These are phyloP conservation scores for Lasioglossum lativentre DNA, from an alignment of 2,888 invertebrate genomes.

Conservation along the genomic window DNA sequence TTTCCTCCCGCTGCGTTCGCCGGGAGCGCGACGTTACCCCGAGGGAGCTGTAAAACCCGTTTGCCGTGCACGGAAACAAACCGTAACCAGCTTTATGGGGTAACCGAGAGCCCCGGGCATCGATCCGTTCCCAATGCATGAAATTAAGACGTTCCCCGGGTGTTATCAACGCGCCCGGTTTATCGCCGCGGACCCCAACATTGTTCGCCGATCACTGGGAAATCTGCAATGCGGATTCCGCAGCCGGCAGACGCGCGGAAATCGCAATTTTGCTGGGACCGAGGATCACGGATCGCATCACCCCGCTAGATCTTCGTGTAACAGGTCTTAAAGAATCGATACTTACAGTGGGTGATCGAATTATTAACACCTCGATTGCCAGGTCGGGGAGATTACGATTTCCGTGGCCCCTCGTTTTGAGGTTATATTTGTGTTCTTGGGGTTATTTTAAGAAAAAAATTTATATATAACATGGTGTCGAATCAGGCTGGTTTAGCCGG, in stretches of 20 bases:
- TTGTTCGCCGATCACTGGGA: conserved; percentile 27
- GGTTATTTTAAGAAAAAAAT: too few relatives aligned
- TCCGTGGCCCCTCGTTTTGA: too few relatives aligned
- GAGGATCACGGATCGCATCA: not conserved
- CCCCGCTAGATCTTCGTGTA: not conserved
- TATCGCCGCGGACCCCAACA: conserved; percentile 29
- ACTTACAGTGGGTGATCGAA: not conserved
- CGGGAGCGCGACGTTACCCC: conserved; percentile 26
- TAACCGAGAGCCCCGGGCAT: conserved; percentile 42
- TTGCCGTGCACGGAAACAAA: conserved; percentile 49
- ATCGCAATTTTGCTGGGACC: not conserved
- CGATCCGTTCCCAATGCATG: conserved; percentile 71
- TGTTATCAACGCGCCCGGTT: conserved; percentile 58
- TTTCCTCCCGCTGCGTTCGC: not conserved
- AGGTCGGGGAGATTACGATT: too few relatives aligned
- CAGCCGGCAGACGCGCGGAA: not conserved
- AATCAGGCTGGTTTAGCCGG: too few relatives aligned
- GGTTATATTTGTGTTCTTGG: too few relatives aligned
- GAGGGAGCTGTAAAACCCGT: conserved; percentile 55
- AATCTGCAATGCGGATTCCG: conserved; percentile 67
- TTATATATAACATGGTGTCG: too few relatives aligned
- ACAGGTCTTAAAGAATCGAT: not conserved
- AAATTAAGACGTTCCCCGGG: conserved; percentile 66
- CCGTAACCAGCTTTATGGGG: conserved; percentile 59
- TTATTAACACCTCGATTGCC: too few relatives aligned